phyloP scores from a whole-genome alignment of 2,797 vertebrate genomes.

The Pipistrellus pipistrellus region DNA sequence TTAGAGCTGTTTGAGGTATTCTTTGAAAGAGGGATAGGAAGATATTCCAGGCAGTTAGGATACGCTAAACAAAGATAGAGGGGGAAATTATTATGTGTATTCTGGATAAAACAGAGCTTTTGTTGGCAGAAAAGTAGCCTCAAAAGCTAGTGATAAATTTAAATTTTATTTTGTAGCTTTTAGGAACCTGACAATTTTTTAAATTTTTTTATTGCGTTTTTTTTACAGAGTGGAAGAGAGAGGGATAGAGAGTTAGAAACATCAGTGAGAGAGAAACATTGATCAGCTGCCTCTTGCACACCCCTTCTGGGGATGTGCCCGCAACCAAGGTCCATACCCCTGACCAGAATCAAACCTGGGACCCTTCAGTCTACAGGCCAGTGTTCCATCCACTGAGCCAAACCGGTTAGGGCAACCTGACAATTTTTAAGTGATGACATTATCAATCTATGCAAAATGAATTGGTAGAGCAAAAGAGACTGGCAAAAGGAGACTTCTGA shows the following conservation, averaged over 20 bases:
- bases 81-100: neutral
- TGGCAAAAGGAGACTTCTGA: neutral
- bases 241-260: too few relatives aligned
- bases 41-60: neutral
- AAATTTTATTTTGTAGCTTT: conserved; percentile 33
- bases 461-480: neutral
- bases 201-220: too few relatives aligned
- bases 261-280: too few relatives aligned
- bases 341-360: too few relatives aligned
- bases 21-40: conserved; percentile 42
- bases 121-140: neutral
- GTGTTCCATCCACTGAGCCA: too few relatives aligned
- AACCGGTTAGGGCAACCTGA: neutral
- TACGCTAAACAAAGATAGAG: conserved; percentile 13
- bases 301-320: too few relatives aligned
- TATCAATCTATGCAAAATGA: neutral
- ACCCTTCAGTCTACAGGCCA: too few relatives aligned
- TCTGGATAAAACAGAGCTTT: neutral
- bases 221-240: too few relatives aligned
- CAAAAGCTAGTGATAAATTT: conserved; percentile 15
- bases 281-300: too few relatives aligned
- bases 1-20: conserved; percentile 30
- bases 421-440: neutral
- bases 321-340: too few relatives aligned
- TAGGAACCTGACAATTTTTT: conserved; percentile 19